Evolutionary conservation across 2,113 vertebrate species (phyloP), one percentile per base, ranked within the genome.

Genomic region (Limnothrissa miodon): DNA sequence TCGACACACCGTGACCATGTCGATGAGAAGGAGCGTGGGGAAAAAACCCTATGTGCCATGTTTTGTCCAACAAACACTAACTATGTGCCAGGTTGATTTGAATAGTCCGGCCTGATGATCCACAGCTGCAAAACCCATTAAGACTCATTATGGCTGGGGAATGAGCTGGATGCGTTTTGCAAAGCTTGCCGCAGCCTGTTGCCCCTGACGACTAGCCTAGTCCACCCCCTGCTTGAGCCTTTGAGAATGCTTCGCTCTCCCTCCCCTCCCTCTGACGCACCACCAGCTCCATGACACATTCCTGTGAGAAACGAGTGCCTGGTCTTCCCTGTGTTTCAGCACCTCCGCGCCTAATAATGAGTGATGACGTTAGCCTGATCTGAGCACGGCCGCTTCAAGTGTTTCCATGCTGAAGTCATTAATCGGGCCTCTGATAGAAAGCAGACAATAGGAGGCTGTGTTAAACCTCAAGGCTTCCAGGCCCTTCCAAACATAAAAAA

Each of bases 61-160:
- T 99, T 99, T 98, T 95, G 96, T 97, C 97, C 97, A 99, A 98
- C 97, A 97, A 98, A 99, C 96, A 97, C 92, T 93, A 91, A 93
- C 86, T 85, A 91, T 89, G 85, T 90, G 94, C 92, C 92, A 94
- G 93, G 93, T 92, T 87, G 92, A 95, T 93, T 89, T 91, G 90
- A 93, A 92, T 88, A 94, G 93, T 89, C 90, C 87, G 80, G 86
- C 92, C 92, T 92, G 93, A 93, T 90, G 92, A 82, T 89, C 93
- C 94, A 91, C 91, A 93, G 94, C 94, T 93, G 92, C 93, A 95
- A 92, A 95, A 92, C 88, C 90, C 93, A 94, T 94, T 92, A 93
- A 93, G 92, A 93, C 93, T 94, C 94, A 94, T 94, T 93, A 89
- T 89, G 90, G 88, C 90, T 90, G 85, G 87, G 88, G 91, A 94